Base-by-base conservation (phyloP, 2,888 invertebrate species). In the Tinea semifulvella region DNA sequence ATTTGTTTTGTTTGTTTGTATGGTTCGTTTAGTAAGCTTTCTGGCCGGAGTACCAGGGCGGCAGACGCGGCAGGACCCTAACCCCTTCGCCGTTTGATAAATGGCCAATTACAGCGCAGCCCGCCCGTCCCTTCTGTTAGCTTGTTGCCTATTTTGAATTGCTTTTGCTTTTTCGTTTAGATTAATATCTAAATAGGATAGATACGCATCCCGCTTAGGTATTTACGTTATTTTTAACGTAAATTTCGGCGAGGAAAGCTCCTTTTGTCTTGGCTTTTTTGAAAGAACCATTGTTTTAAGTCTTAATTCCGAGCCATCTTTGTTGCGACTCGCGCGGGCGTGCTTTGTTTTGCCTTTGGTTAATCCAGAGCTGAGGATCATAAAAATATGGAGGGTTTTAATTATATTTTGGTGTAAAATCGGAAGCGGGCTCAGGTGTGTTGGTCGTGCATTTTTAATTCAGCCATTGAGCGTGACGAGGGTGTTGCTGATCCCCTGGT, bases 131-230 rank as follows among this genome's bases (percentile, higher is more conserved):
- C 77, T 74, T 72, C 75, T 76, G 77, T 74, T 79, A 77, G 79
- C 79, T 80, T 79, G 79, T 80, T 76, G 79, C 79, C 80, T 77
- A 79, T 79, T 80, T 75, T 76, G 80, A 77, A 80, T 79, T 76
- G 79, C 79, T 74, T 73, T 76, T 77, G 79, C 79, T 80, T 77
- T 80, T 80, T 80, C 80, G 79, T 77, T 77, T 73, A 80, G 80
- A 80, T 80, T 80, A 80, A 80, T 80, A 80, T 80, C 80, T 80
- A 80, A 80, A 80, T 80, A 80, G 80, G 80, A 80, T 79, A 79
- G 80, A 80, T 80, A 77, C 74, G 71, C 72, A 73, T 74, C 74
- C 75, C 65, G 72, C 65, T 73, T 73, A 73, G 73, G 75, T 76
- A 80, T 77, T 77, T 77, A 72, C 72, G 70, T 76, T 75, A 79